Conservation (phyloP, 2,888 invertebrate genomes). For the Zaprionus obscuricornis region DNA sequence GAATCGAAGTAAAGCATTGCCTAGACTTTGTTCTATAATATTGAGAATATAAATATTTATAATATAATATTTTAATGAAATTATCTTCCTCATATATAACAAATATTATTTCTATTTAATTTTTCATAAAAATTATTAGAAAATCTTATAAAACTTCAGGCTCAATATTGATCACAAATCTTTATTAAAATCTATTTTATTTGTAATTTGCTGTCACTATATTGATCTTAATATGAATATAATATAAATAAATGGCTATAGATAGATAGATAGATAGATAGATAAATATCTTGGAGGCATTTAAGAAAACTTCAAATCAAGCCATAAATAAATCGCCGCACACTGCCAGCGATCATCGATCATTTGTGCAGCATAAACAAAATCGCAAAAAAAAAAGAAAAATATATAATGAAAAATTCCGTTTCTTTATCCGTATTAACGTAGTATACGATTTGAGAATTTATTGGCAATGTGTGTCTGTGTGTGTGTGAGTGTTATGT, state of each 20-base stretch:
- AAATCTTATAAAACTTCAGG: neutral
- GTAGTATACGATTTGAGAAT: slow-evolving; percentile 72
- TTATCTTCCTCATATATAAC: no score
- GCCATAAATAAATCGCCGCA: slow-evolving; percentile 76
- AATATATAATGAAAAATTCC: slow-evolving; percentile 60
- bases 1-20: no score
- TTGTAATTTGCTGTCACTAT: slow-evolving; percentile 43
- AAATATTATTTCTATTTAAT: no score
- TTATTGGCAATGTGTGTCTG: slow-evolving; percentile 46
- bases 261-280: no score
- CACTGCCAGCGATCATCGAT: slow-evolving; percentile 79
- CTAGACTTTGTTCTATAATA: no score
- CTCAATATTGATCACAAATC: neutral
- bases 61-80: no score
- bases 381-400: slow-evolving; percentile 24
- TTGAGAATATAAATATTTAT: no score
- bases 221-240: slow-evolving; percentile 41
- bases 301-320: slow-evolving; percentile 57
- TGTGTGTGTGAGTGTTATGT: slow-evolving; percentile 45
- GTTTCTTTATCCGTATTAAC: slow-evolving; percentile 77
- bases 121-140: no score
- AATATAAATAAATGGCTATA: no score
- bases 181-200: slow-evolving; percentile 39
- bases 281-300: no score
- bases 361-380: slow-evolving; percentile 50